phyloP scores from a whole-genome alignment of 1,140 invertebrate species.

The Lepidurus apus region DNA sequence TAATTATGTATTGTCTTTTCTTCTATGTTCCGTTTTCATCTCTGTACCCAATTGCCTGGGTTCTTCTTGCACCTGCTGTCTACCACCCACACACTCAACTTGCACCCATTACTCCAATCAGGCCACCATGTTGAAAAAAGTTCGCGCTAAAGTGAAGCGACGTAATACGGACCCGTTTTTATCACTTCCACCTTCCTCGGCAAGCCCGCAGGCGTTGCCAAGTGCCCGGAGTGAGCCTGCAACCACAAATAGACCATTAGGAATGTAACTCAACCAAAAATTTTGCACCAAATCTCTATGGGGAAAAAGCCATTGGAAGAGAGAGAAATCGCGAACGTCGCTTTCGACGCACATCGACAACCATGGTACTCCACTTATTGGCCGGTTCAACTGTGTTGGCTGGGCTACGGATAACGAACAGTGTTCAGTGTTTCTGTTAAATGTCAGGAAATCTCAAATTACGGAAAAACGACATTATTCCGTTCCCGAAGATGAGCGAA shows the following conservation, averaged over 20 bases:
- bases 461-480: slow-evolving; percentile 9
- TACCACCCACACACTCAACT: background rate
- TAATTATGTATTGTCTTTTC: slow-evolving; percentile 20
- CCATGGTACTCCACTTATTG: background rate
- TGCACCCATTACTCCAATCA: slow-evolving; percentile 10
- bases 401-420: background rate
- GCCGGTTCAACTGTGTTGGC: background rate
- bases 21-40: slow-evolving; percentile 17
- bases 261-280: background rate
- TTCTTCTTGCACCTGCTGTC: slow-evolving; percentile 21
- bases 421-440: slow-evolving; percentile 17
- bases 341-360: background rate
- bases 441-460: background rate
- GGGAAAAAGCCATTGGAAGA: background rate
- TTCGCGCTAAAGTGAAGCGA: slow-evolving; percentile 28
- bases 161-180: slow-evolving; percentile 29
- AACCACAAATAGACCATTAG: background rate
- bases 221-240: slow-evolving; percentile 12
- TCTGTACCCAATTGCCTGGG: slow-evolving; percentile 17
- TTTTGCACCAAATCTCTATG: background rate
- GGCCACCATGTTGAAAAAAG: slow-evolving; percentile 32
- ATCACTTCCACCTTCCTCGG: background rate
- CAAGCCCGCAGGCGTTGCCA: background rate
- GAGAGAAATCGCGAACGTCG: background rate
- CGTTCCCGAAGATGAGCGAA: background rate